phyloP scores from a whole-genome alignment of 2,888 invertebrate genomes.

The Torymus auratus region DNA sequence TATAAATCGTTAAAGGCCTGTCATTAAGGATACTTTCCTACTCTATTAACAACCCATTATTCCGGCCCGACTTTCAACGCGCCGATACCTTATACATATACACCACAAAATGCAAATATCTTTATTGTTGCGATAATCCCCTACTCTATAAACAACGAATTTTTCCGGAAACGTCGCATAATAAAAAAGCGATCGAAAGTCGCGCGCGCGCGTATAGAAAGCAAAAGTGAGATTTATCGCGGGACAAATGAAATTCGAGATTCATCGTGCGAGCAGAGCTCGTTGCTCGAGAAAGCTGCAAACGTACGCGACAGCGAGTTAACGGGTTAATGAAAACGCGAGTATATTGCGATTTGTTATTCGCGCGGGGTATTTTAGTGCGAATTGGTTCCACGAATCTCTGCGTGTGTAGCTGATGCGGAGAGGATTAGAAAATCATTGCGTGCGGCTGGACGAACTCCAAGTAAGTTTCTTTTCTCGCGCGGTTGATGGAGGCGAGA shows the following conservation, averaged over 20 bases:
- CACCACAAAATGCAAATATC: no score
- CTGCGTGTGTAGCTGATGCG: background rate
- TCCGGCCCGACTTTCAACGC: no score
- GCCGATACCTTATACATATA: no score
- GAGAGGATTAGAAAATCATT: constrained; percentile 23
- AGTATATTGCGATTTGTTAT: background rate
- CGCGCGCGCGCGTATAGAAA: constrained; percentile 14
- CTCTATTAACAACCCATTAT: no score
- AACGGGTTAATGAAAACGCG: constrained; percentile 50
- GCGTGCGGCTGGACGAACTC: background rate
- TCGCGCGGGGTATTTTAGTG: no score
- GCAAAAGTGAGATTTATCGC: constrained; percentile 41
- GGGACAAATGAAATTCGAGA: constrained; percentile 31
- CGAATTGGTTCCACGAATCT: constrained; percentile 9
- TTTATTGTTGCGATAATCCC: no score
- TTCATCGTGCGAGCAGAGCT: background rate
- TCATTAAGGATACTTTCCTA: no score
- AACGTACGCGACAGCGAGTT: background rate
- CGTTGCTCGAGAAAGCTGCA: constrained; percentile 39
- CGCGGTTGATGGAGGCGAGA: no score
- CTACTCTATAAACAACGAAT: no score
- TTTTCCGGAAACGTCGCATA: background rate
- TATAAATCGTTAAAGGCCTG: no score
- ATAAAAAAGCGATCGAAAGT: background rate
- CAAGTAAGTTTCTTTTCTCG: no score